Base-by-base conservation (phyloP, 1,140 invertebrate genomes). In the Drosophila orena region DNA sequence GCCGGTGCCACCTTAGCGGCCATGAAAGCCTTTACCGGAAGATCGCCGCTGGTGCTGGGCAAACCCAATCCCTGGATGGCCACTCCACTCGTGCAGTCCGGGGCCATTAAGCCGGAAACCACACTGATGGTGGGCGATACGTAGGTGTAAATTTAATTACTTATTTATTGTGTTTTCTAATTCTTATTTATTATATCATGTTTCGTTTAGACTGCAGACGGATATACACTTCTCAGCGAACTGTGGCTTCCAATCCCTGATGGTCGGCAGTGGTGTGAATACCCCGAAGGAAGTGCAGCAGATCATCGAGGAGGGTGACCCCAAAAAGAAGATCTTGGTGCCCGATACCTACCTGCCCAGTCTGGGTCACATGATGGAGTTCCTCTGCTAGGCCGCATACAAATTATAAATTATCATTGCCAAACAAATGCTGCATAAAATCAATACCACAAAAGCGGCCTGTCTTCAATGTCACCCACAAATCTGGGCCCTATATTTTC, bases 101-200 rank as follows among this genome's bases (percentile, higher is more conserved):
- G 52, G 0, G 1, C 49, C 0, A 66, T 89, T 0, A 61, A 90
- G 49, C 85, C 85, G 11, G 59, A 71, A 7, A 90, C 50, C 11
- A 89, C 84, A 15, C 60, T 89, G 0, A 78, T 89, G 77, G 65
- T 89, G 30, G 84, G 84, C 10, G 84, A 89, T 38, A 90, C 80
- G 84, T 89, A 22, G 59, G 84, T 73, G 4, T 4, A 24, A 24
- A 24, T 24, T 4, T 24, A 24, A 24, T 24, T 24, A 24, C 24
- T 24, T 4, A 24, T 24, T 24, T 24, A 3, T 4, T 24, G 1
- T 17, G 17, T 24, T 22, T 22, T 22, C 22, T 24, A 15, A 11
- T 3, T 30, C 22, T 0, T 5, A 22, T 49, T 15, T 10, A n/a
- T n/a, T 30, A 11, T 30, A 15, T 30, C 10, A 11, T 7, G 7